Percentiles rank a stretch among this genome's conserved stretches.
These are phyloP conservation scores for Ptychadena robeensis DNA, from an alignment of 2,797 vertebrate species.

Conservation along the genomic window DNA sequence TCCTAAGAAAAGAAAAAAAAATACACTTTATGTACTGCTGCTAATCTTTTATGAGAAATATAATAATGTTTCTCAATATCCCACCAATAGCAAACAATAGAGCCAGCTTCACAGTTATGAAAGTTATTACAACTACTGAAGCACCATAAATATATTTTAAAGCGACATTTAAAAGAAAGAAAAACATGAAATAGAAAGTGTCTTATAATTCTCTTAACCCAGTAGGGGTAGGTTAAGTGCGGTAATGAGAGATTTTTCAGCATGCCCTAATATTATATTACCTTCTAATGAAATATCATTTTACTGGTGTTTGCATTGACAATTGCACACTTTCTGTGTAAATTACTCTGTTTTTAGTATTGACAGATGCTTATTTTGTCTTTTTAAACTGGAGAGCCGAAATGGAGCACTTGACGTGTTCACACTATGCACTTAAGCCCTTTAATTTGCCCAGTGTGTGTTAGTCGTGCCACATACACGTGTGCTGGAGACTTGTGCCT, in stretches of 20 bases:
- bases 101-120: constrained; percentile 10
- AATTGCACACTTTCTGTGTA: no score
- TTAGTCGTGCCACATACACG: no score
- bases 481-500: no score
- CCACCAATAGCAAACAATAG: constrained; percentile 21
- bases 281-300: no score
- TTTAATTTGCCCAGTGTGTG: no score
- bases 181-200: background rate
- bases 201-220: background rate
- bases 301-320: no score
- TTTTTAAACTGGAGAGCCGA: no score
- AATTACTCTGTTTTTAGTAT: no score
- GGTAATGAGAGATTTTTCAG: background rate
- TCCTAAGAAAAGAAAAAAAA: constrained; percentile 28
- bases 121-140: background rate
- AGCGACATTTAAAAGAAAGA: background rate
- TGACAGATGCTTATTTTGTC: no score
- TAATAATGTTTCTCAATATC: constrained; percentile 17
- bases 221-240: background rate
- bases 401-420: no score
- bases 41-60: constrained; percentile 29
- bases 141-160: constrained; percentile 3
- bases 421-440: no score
- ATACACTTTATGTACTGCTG: background rate
- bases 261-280: no score